phyloP scores from a whole-genome alignment of 1,140 invertebrate genomes.

The Drosophila sproati region DNA sequence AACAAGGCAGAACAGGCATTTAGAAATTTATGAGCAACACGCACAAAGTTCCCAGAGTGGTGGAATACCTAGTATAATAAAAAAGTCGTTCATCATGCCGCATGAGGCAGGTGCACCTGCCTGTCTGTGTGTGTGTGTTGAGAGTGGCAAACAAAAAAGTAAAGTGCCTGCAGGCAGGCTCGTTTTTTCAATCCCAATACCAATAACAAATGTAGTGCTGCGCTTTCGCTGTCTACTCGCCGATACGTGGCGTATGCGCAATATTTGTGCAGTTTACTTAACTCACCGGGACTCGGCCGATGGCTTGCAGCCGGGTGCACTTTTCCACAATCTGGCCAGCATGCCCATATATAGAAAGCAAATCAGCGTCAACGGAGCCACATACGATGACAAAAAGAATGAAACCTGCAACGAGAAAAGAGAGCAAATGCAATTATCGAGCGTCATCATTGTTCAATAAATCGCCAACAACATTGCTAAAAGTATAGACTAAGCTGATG shows the following conservation, averaged over 20 bases:
- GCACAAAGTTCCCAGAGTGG: slow-evolving; percentile 36
- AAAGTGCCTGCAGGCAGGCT: slow-evolving; percentile 19
- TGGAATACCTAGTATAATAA: slow-evolving; percentile 48
- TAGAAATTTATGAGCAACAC: slow-evolving; percentile 72
- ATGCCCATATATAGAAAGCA: slow-evolving; percentile 96
- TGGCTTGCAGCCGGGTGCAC: slow-evolving; percentile 89
- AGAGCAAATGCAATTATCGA: background rate
- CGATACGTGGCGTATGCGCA: slow-evolving; percentile 37
- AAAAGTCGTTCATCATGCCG: slow-evolving; percentile 64
- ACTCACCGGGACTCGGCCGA: slow-evolving; percentile 86
- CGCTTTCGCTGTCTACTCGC: background rate
- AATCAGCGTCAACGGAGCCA: slow-evolving; percentile 93
- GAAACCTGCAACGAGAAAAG: slow-evolving; percentile 87
- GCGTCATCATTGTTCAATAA: background rate
- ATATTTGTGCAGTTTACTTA: slow-evolving; percentile 23
- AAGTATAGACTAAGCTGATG: background rate
- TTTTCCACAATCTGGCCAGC: slow-evolving; percentile 94
- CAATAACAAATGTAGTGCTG: background rate
- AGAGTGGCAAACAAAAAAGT: slow-evolving; percentile 16
- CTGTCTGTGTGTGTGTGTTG: slow-evolving; percentile 31
- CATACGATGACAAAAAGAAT: slow-evolving; percentile 94
- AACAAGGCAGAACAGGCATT: slow-evolving; percentile 24
- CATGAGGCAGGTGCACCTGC: slow-evolving; percentile 37
- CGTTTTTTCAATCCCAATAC: slow-evolving; percentile 24
- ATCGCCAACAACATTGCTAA: background rate